Conservation (phyloP, 37 sponge, comb jelly and placozoan genomes). For the Crambe crambe region DNA sequence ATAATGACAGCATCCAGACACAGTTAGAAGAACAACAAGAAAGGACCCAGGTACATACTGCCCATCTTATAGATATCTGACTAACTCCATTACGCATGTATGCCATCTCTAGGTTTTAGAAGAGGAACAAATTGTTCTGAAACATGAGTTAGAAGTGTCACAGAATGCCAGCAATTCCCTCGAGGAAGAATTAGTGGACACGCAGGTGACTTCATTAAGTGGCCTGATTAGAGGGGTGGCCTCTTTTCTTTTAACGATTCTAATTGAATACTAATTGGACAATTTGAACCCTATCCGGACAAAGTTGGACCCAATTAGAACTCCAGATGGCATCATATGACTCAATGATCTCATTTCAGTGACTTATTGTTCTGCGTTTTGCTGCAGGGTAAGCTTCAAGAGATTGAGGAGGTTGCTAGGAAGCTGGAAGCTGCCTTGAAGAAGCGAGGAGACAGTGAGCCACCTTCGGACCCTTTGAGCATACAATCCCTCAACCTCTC, state of each 20-base stretch:
- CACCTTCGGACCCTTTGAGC: background rate
- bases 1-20: constrained; percentile 43
- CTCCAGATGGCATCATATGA: too few species aligned
- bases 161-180: constrained; percentile 12
- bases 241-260: background rate
- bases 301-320: too few species aligned
- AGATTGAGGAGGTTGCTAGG: constrained; percentile 30
- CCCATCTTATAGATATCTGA: background rate
- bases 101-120: constrained; percentile 13
- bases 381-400: constrained; percentile 31
- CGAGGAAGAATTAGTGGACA: constrained; percentile 48
- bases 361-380: too few species aligned
- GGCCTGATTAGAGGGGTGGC: background rate
- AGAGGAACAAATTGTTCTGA: constrained; percentile 17
- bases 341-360: too few species aligned
- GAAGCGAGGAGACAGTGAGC: constrained; percentile 23
- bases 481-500: background rate
- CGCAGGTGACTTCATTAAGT: constrained; percentile 10
- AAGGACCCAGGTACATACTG: background rate
- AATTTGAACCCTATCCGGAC: too few species aligned
- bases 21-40: constrained; percentile 45
- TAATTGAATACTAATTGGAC: background rate
- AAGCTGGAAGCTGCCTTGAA: constrained; percentile 34
- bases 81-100: background rate
- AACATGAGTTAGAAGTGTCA: constrained; percentile 43